Percentiles rank a stretch among this genome's conserved stretches.
Evolutionary conservation across 2,113 vertebrate species (phyloP).

Genomic region (Camelus bactrianus): DNA sequence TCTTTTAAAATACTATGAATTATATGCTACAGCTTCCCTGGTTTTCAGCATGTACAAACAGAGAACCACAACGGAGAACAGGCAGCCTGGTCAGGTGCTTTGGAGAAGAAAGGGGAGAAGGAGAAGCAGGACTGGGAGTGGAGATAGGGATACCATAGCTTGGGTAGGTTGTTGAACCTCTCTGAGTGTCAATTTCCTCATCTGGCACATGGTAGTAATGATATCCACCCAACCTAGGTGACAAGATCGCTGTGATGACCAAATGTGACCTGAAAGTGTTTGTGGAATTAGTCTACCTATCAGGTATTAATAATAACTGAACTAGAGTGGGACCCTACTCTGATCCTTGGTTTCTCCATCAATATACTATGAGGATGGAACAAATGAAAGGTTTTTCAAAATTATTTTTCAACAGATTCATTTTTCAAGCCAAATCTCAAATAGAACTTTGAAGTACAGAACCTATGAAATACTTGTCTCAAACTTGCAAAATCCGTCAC

Average conservation of each 20-base stretch:
- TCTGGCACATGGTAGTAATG: not conserved
- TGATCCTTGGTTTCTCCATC: not conserved
- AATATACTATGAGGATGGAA: not conserved
- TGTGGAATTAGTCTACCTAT: not conserved
- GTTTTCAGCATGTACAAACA: not conserved
- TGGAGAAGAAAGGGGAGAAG: not conserved
- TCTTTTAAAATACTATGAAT: conserved; percentile 4
- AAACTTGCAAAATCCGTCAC: not conserved
- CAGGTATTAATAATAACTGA: not conserved
- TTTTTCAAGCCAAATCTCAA: conserved; percentile 20
- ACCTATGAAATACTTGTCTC: not conserved
- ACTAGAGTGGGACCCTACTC: not conserved
- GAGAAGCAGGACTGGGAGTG: not conserved
- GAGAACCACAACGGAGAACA: not conserved
- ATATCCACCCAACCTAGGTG: not conserved
- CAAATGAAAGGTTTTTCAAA: not conserved
- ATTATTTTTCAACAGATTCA: conserved; percentile 4
- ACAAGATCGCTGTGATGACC: not conserved
- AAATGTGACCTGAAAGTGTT: not conserved
- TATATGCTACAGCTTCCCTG: not conserved
- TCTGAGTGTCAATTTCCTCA: not conserved
- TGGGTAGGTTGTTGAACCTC: not conserved
- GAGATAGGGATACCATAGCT: not conserved
- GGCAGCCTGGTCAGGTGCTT: not conserved
- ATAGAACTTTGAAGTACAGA: not conserved